These are phyloP conservation scores for Balaenoptera acutorostrata DNA, from an alignment of 2,113 vertebrate species.

Conservation along the genomic window DNA sequence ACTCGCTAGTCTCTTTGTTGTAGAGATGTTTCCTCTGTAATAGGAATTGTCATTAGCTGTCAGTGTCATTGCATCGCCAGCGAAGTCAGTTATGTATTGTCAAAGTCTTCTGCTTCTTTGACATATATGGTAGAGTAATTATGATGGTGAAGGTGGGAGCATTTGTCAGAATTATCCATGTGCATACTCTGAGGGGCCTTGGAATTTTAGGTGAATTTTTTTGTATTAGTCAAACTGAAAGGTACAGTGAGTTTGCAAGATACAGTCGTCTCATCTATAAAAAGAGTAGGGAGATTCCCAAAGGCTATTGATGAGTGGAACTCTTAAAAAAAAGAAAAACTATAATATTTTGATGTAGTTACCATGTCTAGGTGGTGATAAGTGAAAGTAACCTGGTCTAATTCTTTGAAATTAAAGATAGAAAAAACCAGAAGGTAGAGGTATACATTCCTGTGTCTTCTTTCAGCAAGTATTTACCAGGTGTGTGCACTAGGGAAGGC, in stretches of 20 bases:
- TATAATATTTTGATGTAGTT: neutral
- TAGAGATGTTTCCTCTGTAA: neutral
- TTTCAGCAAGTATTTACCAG: neutral
- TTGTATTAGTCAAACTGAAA: conserved; percentile 54
- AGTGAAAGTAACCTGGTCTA: neutral
- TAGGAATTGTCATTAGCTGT: neutral
- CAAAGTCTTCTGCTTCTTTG: conserved; percentile 5
- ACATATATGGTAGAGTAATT: neutral
- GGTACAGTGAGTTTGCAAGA: conserved; percentile 8
- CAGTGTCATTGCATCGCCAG: neutral
- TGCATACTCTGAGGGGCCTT: neutral
- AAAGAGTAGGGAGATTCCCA: conserved; percentile 54
- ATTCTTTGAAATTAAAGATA: neutral
- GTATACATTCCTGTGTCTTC: neutral
- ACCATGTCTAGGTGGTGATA: neutral
- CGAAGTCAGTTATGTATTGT: neutral
- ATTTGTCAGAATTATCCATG: conserved; percentile 14
- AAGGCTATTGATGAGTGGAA: neutral
- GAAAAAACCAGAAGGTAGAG: neutral
- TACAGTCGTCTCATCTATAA: neutral
- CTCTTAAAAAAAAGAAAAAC: neutral
- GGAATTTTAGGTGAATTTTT: conserved; percentile 66
- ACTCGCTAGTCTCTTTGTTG: neutral
- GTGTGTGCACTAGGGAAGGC: rapidly evolving
- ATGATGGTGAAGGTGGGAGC: neutral